Evolutionary conservation across 2,113 vertebrate genomes (phyloP).

Genomic region (Diphyllodes magnificus): DNA sequence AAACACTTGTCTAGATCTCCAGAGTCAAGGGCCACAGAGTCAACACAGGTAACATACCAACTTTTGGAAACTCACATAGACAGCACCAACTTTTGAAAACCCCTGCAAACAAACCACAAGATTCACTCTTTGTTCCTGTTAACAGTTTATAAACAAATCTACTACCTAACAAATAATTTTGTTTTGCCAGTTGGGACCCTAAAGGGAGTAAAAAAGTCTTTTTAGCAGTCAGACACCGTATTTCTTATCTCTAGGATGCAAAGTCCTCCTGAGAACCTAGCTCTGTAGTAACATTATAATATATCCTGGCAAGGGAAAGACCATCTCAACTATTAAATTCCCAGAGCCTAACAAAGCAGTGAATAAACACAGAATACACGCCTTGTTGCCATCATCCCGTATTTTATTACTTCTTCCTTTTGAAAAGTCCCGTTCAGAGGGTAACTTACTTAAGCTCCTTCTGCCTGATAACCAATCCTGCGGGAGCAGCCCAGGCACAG

Average conservation of each 20-base stretch:
- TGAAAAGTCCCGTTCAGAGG: neutral
- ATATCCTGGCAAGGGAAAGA: neutral
- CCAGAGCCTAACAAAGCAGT: neutral
- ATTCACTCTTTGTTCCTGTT: neutral
- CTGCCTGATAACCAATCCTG: neutral
- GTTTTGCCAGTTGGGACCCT: neutral
- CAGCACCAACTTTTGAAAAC: neutral
- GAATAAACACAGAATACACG: neutral
- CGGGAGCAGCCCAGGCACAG: neutral
- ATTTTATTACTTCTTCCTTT: constrained; percentile 29
- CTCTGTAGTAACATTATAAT: neutral
- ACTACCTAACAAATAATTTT: neutral
- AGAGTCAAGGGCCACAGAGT: neutral
- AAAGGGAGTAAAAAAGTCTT: neutral
- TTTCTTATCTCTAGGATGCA: neutral
- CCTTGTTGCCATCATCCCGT: neutral
- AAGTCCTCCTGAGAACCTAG: neutral
- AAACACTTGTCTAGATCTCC: neutral
- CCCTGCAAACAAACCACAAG: neutral
- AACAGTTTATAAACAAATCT: neutral
- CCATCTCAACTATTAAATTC: neutral
- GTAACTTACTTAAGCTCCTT: constrained; percentile 17
- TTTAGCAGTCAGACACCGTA: neutral
- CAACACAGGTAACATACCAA: neutral
- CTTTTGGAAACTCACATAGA: neutral